A percentile compares a stretch with the other conserved stretches of the same genome.
phyloP scores from a whole-genome alignment of 2,113 vertebrate genomes.

The Tauraco erythrolophus region DNA sequence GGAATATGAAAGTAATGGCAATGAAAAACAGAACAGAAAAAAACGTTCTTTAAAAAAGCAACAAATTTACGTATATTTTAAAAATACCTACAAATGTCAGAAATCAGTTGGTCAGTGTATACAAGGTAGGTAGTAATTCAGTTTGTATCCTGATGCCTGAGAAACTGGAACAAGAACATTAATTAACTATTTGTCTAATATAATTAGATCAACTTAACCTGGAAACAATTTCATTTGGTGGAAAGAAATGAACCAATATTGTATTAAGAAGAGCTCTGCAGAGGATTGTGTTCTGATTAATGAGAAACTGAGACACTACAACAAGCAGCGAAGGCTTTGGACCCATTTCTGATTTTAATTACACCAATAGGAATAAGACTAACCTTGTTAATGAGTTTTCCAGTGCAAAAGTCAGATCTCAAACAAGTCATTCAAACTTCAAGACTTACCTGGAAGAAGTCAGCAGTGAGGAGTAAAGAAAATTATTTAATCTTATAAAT shows the following conservation, averaged over 20 bases:
- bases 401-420: background rate
- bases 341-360: background rate
- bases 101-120: background rate
- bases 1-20: background rate
- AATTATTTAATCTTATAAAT: background rate
- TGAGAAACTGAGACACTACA: background rate
- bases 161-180: background rate
- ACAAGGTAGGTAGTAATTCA: background rate
- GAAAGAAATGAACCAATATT: background rate
- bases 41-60: background rate
- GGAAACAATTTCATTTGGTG: background rate
- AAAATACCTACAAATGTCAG: background rate
- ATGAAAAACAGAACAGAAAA: background rate
- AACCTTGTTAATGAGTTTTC: background rate
- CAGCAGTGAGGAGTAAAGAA: background rate
- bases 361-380: background rate
- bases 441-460: background rate
- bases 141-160: background rate
- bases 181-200: background rate
- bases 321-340: background rate
- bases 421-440: background rate
- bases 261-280: background rate
- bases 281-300: background rate
- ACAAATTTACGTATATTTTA: background rate
- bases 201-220: background rate